These are phyloP conservation scores for Pachyuromys duprasi DNA, from an alignment of 2,797 vertebrate genomes.

Conservation along the genomic window DNA sequence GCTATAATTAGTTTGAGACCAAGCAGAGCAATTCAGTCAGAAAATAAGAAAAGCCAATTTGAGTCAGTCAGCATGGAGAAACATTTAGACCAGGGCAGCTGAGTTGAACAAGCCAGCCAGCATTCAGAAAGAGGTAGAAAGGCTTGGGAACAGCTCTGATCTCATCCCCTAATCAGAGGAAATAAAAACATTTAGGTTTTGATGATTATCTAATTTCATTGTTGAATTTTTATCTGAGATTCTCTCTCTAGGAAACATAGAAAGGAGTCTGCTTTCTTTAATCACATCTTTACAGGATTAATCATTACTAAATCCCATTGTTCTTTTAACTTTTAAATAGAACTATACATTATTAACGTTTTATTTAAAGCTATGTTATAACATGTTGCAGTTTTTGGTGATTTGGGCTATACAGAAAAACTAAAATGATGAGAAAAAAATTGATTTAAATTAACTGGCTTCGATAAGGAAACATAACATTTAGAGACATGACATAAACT, in stretches of 20 bases:
- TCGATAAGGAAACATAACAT: conserved; percentile 48
- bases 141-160: too few species aligned
- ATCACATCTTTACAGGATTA: not conserved
- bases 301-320: not conserved
- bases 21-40: too few species aligned
- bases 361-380: not conserved
- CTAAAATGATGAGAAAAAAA: not conserved
- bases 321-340: conserved; percentile 36
- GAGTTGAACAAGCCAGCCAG: too few species aligned
- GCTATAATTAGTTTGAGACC: too few species aligned
- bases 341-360: not conserved
- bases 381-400: not conserved
- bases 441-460: conserved; percentile 15
- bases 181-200: not conserved
- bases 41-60: too few species aligned
- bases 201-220: not conserved
- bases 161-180: too few species aligned
- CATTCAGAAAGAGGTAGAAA: too few species aligned
- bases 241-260: not conserved
- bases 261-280: not conserved
- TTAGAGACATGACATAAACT: not conserved
- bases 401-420: not conserved
- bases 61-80: too few species aligned
- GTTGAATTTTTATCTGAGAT: not conserved
- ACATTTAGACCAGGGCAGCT: too few species aligned